Percentiles rank a stretch among this genome's conserved stretches.
Evolutionary conservation across 2,888 invertebrate genomes (phyloP).

Genomic region (Hirtodrosophila confusa): DNA sequence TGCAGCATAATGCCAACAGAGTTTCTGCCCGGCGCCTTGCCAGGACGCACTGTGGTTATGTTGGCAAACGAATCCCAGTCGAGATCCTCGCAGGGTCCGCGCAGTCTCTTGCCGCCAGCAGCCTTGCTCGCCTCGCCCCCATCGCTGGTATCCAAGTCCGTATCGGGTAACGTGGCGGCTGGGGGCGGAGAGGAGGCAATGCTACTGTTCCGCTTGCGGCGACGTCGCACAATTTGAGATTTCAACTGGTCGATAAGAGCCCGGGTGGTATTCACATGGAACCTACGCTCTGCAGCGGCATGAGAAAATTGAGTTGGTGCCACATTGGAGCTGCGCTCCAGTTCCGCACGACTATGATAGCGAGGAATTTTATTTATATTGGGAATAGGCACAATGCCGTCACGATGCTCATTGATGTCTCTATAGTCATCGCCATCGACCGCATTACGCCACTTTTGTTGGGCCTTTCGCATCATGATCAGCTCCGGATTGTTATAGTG

Average conservation of each 20-base stretch:
- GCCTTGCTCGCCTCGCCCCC: conserved; percentile 60
- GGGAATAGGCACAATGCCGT: conserved; percentile 57
- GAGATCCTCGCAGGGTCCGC: conserved; percentile 88
- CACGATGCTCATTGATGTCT: conserved; percentile 48
- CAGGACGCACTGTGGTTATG: conserved; percentile 89
- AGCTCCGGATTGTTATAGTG: conserved; percentile 71
- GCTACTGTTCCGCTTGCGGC: conserved; percentile 69
- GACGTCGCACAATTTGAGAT: conserved; percentile 78
- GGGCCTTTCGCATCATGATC: conserved; percentile 61
- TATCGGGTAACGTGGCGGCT: conserved; percentile 44
- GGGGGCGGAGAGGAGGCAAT: conserved; percentile 36
- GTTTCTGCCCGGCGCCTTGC: conserved; percentile 89
- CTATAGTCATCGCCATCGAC: conserved; percentile 62
- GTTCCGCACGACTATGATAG: conserved; percentile 36
- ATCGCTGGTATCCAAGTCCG: conserved; percentile 67
- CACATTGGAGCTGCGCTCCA: conserved; percentile 40
- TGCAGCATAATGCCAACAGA: conserved; percentile 91
- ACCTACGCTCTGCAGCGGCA: conserved; percentile 9
- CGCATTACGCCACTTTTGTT: conserved; percentile 66
- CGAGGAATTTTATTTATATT: conserved; percentile 69
- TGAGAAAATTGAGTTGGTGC: conserved; percentile 21
- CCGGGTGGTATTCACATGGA: conserved; percentile 35
- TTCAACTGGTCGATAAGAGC: conserved; percentile 78
- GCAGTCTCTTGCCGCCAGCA: conserved; percentile 67
- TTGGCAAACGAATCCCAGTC: conserved; percentile 82